Conservation (phyloP, 2,113 vertebrate genomes). For the Paramormyrops kingsleyae region DNA sequence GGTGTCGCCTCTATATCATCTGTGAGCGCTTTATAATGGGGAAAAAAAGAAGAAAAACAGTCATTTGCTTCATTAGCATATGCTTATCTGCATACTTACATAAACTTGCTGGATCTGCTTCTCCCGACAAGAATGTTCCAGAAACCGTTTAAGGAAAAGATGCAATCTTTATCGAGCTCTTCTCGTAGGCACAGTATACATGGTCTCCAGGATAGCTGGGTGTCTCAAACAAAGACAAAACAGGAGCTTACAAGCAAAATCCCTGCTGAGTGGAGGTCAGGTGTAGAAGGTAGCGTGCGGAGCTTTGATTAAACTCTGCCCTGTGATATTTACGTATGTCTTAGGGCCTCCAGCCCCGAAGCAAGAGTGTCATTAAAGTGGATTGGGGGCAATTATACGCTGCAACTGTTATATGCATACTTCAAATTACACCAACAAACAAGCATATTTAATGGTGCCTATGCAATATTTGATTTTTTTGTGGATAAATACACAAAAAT, state of each 20-base stretch:
- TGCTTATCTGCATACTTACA: not conserved
- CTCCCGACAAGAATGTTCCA: not conserved
- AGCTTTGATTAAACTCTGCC: not conserved
- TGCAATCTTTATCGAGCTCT: not conserved
- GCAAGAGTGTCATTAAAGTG: not conserved
- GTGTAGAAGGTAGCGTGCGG: not conserved
- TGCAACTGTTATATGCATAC: not conserved
- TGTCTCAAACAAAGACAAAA: not conserved
- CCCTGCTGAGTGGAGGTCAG: not conserved
- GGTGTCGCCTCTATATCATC: not conserved
- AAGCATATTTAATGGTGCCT: not conserved
- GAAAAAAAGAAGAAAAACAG: not conserved
- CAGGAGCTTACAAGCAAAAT: not conserved
- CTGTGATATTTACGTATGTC: not conserved
- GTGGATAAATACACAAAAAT: not conserved
- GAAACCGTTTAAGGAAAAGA: not conserved
- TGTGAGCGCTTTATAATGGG: not conserved
- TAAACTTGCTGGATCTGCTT: not conserved
- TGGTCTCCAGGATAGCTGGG: not conserved
- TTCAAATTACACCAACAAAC: not conserved
- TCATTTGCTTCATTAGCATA: not conserved
- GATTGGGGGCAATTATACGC: not conserved
- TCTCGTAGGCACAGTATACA: not conserved
- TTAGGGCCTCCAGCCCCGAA: not conserved
- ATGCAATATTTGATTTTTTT: not conserved